Conservation (phyloP, 2,888 invertebrate genomes). For the Trachelus troglodyta region DNA sequence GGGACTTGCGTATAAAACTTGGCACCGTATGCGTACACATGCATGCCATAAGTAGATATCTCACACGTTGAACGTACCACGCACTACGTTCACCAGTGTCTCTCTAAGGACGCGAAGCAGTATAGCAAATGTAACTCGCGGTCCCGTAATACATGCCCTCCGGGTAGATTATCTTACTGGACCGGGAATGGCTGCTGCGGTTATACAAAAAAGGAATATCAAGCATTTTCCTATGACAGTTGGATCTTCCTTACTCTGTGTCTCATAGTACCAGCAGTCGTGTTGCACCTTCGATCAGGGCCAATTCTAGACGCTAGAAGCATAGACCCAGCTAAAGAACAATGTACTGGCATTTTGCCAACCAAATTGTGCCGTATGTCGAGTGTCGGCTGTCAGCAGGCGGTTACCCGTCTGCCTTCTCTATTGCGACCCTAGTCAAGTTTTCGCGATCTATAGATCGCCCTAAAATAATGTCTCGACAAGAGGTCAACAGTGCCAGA, state of each 20-base stretch:
- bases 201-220: neutral
- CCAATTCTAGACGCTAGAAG: neutral
- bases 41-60: neutral
- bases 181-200: neutral
- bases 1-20: constrained; percentile 1
- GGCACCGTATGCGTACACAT: neutral
- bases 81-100: neutral
- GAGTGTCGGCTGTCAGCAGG: constrained; percentile 14
- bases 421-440: neutral
- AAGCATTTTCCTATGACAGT: neutral
- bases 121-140: neutral
- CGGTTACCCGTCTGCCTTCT: neutral
- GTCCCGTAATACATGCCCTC: neutral
- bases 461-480: neutral
- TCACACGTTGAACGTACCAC: neutral
- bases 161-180: neutral
- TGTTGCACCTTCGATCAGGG: constrained; percentile 1
- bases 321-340: constrained; percentile 29
- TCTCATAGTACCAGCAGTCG: neutral
- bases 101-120: neutral
- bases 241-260: neutral
- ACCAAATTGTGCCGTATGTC: constrained; percentile 28
- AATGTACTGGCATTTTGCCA: constrained; percentile 45
- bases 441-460: neutral
- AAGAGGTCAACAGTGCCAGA: neutral